Conservation (phyloP, 2,888 invertebrate genomes). For the Charanyca ferruginea region DNA sequence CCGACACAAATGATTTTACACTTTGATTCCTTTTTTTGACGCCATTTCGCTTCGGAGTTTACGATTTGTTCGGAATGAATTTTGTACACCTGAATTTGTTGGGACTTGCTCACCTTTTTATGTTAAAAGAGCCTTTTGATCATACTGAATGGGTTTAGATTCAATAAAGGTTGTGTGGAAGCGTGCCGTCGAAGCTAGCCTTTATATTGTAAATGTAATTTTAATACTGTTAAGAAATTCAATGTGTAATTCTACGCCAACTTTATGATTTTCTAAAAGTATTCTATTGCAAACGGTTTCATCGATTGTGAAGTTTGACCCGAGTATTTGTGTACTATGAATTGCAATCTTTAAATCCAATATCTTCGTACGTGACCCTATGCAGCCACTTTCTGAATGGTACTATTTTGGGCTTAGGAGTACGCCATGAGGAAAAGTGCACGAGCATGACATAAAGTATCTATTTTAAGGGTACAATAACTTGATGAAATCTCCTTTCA, state of each 20-base stretch:
- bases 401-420: slow-evolving; percentile 12
- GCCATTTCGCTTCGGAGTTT: slow-evolving; percentile 84
- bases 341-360: slow-evolving; percentile 49
- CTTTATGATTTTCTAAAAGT: slow-evolving; percentile 51
- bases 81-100: slow-evolving; percentile 66
- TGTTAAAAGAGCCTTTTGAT: slow-evolving; percentile 61
- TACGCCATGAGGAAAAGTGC: slow-evolving; percentile 36
- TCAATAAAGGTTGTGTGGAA: slow-evolving; percentile 56
- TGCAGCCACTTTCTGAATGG: slow-evolving; percentile 26
- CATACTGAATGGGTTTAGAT: slow-evolving; percentile 62
- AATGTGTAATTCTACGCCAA: slow-evolving; percentile 56
- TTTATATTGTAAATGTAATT: slow-evolving; percentile 62
- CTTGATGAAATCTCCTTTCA: slow-evolving; percentile 74
- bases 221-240: slow-evolving; percentile 56
- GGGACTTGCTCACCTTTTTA: slow-evolving; percentile 57
- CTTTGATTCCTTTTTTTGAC: slow-evolving; percentile 86
- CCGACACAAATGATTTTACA: slow-evolving; percentile 90
- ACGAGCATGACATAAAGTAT: slow-evolving; percentile 40
- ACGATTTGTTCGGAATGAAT: slow-evolving; percentile 74
- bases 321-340: slow-evolving; percentile 44
- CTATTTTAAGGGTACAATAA: slow-evolving; percentile 69
- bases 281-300: slow-evolving; percentile 20
- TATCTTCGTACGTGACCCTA: slow-evolving; percentile 49
- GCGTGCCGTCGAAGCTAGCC: slow-evolving; percentile 43
- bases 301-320: slow-evolving; percentile 48